These are phyloP conservation scores for Lithobates sylvaticus DNA, from an alignment of 2,797 vertebrate species.

Conservation along the genomic window DNA sequence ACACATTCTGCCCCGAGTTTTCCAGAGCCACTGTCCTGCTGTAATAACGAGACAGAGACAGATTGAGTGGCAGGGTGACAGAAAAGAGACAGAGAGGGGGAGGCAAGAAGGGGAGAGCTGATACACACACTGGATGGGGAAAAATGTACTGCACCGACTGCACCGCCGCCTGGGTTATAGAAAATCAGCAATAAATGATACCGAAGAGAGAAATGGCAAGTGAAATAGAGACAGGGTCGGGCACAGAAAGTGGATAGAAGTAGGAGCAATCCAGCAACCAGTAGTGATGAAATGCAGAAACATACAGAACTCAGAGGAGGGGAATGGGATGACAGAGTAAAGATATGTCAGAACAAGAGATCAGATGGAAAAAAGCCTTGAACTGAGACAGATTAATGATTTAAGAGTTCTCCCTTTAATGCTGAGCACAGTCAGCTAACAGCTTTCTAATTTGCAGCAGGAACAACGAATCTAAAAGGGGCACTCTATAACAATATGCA, in stretches of 20 bases:
- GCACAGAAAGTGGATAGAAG: background rate
- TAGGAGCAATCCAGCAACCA: conserved; percentile 18
- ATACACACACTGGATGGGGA: conserved; percentile 18
- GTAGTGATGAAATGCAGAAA: conserved; percentile 46
- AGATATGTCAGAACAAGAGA: conserved; percentile 22
- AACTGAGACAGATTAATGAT: background rate
- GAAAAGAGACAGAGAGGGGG: conserved; percentile 41
- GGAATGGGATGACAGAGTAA: conserved; percentile 26
- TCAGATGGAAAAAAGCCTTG: conserved; percentile 21
- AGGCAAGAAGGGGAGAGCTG: conserved; percentile 40
- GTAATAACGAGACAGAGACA: conserved; percentile 53
- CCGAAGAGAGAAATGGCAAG: background rate
- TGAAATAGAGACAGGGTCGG: background rate
- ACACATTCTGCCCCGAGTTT: conserved; percentile 57
- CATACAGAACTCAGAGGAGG: conserved; percentile 37
- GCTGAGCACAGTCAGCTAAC: background rate
- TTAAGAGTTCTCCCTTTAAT: background rate
- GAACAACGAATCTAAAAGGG: background rate
- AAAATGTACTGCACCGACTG: background rate
- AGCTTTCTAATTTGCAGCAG: background rate
- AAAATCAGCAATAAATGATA: background rate
- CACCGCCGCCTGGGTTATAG: background rate
- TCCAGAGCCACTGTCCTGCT: conserved; percentile 46
- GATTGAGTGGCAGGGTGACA: conserved; percentile 52
- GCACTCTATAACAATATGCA: background rate